phyloP scores from a whole-genome alignment of 2,888 invertebrate species.

The Troilus luridus region DNA sequence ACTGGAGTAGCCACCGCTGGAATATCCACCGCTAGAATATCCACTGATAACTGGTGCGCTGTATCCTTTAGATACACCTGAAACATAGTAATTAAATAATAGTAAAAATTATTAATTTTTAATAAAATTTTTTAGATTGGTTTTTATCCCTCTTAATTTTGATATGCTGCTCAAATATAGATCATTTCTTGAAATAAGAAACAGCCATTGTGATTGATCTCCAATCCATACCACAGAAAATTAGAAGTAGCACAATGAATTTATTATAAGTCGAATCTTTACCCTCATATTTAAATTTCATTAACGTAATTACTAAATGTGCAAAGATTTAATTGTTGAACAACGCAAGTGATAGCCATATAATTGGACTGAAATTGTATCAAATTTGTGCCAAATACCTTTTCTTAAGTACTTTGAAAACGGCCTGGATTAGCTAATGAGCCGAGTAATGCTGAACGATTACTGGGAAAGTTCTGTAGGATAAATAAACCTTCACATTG shows the following conservation, averaged over 20 bases:
- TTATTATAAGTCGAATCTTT: no score
- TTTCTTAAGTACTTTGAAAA: not conserved
- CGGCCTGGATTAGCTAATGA: not conserved
- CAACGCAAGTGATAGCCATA: no score
- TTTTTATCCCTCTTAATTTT: no score
- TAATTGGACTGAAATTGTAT: no score
- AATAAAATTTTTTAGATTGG: not conserved
- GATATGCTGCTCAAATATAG: no score
- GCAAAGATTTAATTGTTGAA: no score
- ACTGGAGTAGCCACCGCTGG: conserved; percentile 12
- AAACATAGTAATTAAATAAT: not conserved
- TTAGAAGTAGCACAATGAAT: no score
- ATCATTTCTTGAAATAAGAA: no score
- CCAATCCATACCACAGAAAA: not conserved
- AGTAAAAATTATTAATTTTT: no score
- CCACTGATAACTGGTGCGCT: conserved; percentile 29
- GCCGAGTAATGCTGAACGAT: not conserved
- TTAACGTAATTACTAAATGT: not conserved
- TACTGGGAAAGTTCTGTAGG: not conserved
- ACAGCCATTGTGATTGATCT: not conserved
- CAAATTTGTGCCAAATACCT: no score
- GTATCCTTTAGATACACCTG: conserved; percentile 57
- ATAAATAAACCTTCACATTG: not conserved
- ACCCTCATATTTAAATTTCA: no score
- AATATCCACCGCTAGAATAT: conserved; percentile 27